Evolutionary conservation across 2,113 vertebrate species (phyloP).

Genomic region (Lepus americanus): DNA sequence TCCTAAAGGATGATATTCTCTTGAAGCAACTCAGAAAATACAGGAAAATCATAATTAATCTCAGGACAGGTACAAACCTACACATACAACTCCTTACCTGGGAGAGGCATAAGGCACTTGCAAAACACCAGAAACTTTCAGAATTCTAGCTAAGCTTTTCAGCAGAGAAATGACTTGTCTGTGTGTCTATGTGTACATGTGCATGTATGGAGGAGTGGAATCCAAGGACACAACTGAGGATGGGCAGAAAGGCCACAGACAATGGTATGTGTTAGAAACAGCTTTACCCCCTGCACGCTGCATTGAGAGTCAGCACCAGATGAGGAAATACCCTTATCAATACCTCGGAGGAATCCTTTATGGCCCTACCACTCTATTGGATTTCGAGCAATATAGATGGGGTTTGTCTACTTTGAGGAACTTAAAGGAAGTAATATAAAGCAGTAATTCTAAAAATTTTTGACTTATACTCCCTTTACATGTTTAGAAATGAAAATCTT

Average conservation of each 20-base stretch:
- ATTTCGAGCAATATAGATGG: neutral
- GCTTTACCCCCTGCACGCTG: neutral
- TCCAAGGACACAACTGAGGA: neutral
- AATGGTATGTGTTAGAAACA: neutral
- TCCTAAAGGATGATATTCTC: neutral
- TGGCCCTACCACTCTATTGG: neutral
- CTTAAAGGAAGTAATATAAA: neutral
- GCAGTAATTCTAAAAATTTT: neutral
- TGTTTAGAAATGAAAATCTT: neutral
- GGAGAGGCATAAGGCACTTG: neutral
- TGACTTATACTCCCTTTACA: neutral
- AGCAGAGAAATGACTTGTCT: neutral
- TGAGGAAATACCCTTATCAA: neutral
- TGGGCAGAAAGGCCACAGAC: neutral
- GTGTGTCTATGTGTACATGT: neutral
- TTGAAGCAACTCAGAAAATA: conserved; percentile 8
- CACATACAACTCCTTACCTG: neutral
- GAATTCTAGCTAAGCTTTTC: neutral
- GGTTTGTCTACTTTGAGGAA: neutral
- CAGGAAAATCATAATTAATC: neutral
- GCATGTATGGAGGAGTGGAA: too few species aligned
- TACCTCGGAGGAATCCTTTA: neutral
- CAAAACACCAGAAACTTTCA: neutral
- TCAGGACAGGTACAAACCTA: neutral
- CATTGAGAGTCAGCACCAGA: neutral